Conservation (phyloP, 1,140 invertebrate genomes). For the Halictus rubicundus region DNA sequence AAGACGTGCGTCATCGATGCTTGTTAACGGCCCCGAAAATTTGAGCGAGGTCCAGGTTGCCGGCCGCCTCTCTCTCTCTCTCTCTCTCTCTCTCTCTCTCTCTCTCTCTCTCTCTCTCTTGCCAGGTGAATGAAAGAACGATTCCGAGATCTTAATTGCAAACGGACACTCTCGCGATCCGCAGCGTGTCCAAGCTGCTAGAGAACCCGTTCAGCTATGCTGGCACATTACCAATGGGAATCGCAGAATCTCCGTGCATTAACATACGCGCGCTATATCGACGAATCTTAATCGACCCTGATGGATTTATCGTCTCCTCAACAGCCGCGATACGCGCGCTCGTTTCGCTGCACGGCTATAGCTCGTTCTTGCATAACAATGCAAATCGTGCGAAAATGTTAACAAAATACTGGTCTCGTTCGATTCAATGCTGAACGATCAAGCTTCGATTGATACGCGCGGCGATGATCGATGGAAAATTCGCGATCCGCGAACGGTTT, state of each 20-base stretch:
- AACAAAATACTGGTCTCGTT: too few species aligned
- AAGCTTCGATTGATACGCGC: too few species aligned
- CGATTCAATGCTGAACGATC: too few species aligned
- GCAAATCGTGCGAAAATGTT: too few species aligned
- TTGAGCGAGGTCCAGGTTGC: conserved; percentile 40
- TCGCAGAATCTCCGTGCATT: conserved; percentile 25
- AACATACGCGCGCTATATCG: conserved; percentile 40
- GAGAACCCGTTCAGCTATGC: conserved; percentile 12
- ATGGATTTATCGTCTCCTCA: conserved; percentile 25
- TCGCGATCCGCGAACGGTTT: too few species aligned
- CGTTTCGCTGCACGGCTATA: too few species aligned
- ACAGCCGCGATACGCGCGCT: conserved; percentile 3
- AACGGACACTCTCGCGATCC: conserved; percentile 14
- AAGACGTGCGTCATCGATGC: too few species aligned
- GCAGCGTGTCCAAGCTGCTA: background rate
- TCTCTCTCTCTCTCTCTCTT: too few species aligned
- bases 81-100: too few species aligned
- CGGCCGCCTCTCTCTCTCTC: too few species aligned
- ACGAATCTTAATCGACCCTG: conserved; percentile 31
- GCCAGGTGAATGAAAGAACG: conserved; percentile 26
- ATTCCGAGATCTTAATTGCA: conserved; percentile 28
- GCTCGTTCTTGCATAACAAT: too few species aligned
- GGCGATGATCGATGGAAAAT: too few species aligned
- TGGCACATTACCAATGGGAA: conserved; percentile 43
- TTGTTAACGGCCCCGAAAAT: background rate